A percentile compares a stretch with the other conserved stretches of the same genome.
phyloP scores from a whole-genome alignment of 2,113 vertebrate genomes.

The Pachyramphus minor region DNA sequence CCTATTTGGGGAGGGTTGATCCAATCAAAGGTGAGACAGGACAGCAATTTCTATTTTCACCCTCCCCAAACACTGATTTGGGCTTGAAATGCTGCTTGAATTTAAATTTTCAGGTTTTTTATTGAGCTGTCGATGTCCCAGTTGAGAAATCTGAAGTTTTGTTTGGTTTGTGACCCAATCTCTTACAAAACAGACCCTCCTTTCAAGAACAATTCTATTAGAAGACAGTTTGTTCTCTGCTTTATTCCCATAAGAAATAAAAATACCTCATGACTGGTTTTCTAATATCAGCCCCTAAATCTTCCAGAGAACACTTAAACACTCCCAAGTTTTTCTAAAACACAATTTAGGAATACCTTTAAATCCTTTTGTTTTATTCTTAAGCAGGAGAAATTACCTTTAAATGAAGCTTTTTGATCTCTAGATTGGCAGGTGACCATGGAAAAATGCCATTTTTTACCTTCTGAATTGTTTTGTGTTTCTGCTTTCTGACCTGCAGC shows the following conservation, averaged over 20 bases:
- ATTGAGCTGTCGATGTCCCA: background rate
- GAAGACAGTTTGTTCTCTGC: background rate
- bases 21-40: slow-evolving; percentile 21
- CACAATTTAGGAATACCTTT: background rate
- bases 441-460: background rate
- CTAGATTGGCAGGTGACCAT: background rate
- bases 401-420: background rate
- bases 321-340: background rate
- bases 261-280: background rate
- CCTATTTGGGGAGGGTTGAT: slow-evolving; percentile 28
- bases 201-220: background rate
- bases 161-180: background rate
- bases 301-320: background rate
- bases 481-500: too few species aligned
- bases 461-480: background rate
- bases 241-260: background rate
- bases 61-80: background rate
- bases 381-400: background rate
- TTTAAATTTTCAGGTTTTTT: background rate
- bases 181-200: background rate
- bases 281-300: background rate
- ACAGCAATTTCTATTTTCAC: background rate
- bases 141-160: background rate
- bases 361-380: background rate
- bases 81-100: background rate